Conservation (phyloP, 2,113 vertebrate genomes). For the Otolemur garnettii region DNA sequence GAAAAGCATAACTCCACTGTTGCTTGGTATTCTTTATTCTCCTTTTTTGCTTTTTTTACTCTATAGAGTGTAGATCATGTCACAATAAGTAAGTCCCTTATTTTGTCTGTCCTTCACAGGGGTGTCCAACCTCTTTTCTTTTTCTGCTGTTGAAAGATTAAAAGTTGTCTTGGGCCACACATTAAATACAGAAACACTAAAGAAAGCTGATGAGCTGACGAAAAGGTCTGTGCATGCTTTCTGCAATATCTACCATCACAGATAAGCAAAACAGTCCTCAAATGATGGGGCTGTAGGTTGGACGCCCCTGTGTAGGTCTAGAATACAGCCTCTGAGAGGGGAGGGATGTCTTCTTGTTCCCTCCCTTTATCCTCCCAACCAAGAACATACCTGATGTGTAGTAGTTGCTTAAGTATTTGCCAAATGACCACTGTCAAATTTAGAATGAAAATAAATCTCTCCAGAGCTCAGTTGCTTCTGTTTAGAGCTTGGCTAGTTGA, state of each 20-base stretch:
- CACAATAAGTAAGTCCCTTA: not conserved
- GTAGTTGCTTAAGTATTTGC: not conserved
- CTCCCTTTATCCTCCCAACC: not conserved
- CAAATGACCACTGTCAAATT: not conserved
- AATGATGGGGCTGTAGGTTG: too few relatives aligned
- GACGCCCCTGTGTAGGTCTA: not conserved
- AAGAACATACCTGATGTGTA: not conserved
- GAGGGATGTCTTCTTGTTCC: not conserved
- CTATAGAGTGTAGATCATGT: not conserved
- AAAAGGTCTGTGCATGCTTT: too few relatives aligned
- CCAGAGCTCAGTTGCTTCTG: not conserved
- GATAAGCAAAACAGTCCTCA: too few relatives aligned
- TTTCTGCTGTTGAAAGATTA: too few relatives aligned
- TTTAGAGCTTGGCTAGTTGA: not conserved
- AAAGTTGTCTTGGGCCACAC: too few relatives aligned
- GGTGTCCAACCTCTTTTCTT: too few relatives aligned
- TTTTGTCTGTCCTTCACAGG: not conserved
- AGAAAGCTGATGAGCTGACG: too few relatives aligned
- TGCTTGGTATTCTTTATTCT: not conserved
- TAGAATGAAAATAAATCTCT: conserved; percentile 6
- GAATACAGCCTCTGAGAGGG: not conserved
- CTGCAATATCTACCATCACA: too few relatives aligned
- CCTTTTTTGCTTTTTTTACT: not conserved
- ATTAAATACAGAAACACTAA: too few relatives aligned
- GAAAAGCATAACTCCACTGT: not conserved